phyloP scores from a whole-genome alignment of 2,797 vertebrate species.

The Enteromius trimaculatus region DNA sequence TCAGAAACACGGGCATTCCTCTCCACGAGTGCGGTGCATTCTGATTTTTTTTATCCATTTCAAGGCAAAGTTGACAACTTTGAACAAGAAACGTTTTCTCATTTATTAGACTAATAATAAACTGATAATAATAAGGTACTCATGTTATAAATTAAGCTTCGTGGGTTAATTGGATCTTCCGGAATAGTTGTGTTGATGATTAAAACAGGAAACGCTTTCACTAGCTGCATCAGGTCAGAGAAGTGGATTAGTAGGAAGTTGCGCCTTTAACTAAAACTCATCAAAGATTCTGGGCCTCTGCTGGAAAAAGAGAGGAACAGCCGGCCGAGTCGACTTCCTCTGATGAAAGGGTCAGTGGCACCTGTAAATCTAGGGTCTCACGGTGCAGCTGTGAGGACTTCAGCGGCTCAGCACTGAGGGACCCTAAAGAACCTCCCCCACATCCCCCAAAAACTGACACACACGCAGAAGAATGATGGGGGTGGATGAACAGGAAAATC shows the following conservation, averaged over 20 bases:
- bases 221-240: not conserved
- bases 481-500: conserved; percentile 51
- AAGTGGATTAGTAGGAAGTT: not conserved
- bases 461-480: conserved; percentile 41
- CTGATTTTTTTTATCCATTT: not conserved
- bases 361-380: conserved; percentile 83
- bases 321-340: conserved; percentile 79
- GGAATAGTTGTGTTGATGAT: not conserved
- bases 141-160: not conserved
- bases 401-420: conserved; percentile 67
- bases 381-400: conserved; percentile 79
- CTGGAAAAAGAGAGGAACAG: conserved; percentile 59
- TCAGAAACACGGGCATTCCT: conserved; percentile 29
- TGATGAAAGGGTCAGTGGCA: conserved; percentile 85
- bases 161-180: conserved; percentile 18
- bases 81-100: not conserved
- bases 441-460: conserved; percentile 41
- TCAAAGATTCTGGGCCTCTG: conserved; percentile 49
- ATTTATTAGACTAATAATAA: not conserved
- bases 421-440: conserved; percentile 63
- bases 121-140: too few relatives aligned
- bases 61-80: conserved; percentile 11
- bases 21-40: not conserved
- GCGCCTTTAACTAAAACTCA: conserved; percentile 53
- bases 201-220: conserved; percentile 32